Evolutionary conservation across 2,888 invertebrate genomes (phyloP).

Genomic region (Yponomeuta cagnagella): DNA sequence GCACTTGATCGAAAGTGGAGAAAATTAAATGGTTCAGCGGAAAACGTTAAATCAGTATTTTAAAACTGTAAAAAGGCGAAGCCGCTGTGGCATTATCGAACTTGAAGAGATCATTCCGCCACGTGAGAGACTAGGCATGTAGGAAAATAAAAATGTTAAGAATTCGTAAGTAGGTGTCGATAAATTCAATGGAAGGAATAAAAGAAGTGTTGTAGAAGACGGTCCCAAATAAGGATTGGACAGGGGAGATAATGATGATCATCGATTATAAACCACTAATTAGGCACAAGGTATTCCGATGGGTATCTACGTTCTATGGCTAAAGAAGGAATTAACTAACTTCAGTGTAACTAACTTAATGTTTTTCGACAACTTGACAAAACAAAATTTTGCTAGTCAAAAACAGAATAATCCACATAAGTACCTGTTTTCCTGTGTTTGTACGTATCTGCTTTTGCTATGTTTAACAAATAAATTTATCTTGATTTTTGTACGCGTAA

Average conservation of each 20-base stretch:
- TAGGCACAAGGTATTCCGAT: not conserved
- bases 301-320: not conserved
- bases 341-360: not conserved
- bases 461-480: too few relatives aligned
- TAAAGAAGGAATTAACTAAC: not conserved
- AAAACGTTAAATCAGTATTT: not conserved
- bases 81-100: not conserved
- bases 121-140: not conserved
- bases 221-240: not conserved
- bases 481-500: constrained; percentile 30
- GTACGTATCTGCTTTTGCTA: too few relatives aligned
- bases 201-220: not conserved
- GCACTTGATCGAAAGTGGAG: not conserved
- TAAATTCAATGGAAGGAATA: not conserved
- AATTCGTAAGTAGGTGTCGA: not conserved
- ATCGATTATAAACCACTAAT: not conserved
- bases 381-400: not conserved
- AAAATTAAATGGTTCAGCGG: not conserved
- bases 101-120: not conserved
- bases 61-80: too few relatives aligned
- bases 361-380: not conserved
- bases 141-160: not conserved
- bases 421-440: too few relatives aligned
- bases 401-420: constrained; percentile 55
- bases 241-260: not conserved